Evolutionary conservation across 2,113 vertebrate species (phyloP).

Genomic region (Cacatua alba): DNA sequence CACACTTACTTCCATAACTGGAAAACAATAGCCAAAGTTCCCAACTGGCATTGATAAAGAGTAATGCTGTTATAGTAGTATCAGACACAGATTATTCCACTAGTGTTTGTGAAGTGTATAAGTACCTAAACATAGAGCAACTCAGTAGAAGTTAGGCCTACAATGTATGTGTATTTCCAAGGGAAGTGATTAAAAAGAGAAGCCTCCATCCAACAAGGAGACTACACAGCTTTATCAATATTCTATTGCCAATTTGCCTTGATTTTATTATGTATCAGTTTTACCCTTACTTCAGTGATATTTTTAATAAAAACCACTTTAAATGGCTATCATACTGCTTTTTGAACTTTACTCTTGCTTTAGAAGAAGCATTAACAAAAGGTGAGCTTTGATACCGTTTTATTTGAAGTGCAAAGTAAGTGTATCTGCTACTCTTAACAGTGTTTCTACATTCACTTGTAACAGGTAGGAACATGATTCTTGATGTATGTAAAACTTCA

Average conservation of each 20-base stretch:
- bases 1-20: not conserved
- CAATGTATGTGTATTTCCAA: not conserved
- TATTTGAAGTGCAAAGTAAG: slow-evolving; percentile 16
- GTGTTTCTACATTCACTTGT: not conserved
- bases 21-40: not conserved
- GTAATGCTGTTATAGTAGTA: not conserved
- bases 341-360: not conserved
- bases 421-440: not conserved
- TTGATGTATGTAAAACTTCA: not conserved
- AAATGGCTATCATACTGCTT: not conserved
- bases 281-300: not conserved
- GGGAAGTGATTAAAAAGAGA: not conserved
- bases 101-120: not conserved
- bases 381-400: slow-evolving; percentile 8
- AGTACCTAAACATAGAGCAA: not conserved
- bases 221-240: not conserved
- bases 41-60: not conserved
- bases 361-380: not conserved
- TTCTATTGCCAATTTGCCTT: not conserved
- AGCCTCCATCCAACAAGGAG: not conserved
- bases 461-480: not conserved
- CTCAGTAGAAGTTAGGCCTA: not conserved
- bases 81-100: not conserved
- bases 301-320: slow-evolving; percentile 8
- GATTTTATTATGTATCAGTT: not conserved